phyloP scores from a whole-genome alignment of 2,888 invertebrate genomes.

The Hirtodrosophila cameraria region DNA sequence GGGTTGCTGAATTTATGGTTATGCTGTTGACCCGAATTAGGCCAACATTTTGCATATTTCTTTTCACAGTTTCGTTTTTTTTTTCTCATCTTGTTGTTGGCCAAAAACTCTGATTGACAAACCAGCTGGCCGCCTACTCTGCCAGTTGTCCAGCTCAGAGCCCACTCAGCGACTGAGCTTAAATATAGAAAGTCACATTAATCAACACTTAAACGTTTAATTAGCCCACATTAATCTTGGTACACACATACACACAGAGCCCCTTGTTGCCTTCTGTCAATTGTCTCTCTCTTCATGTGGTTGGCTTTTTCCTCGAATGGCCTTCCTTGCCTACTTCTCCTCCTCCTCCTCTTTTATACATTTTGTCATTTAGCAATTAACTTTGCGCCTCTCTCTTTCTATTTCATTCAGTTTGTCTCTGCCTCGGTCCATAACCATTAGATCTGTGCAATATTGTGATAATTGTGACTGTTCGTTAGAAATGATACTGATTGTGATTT shows the following conservation, averaged over 20 bases:
- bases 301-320: constrained; percentile 36
- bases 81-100: background rate
- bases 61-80: constrained; percentile 18
- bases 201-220: constrained; percentile 80
- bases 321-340: constrained; percentile 5
- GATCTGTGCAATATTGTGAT: too few relatives aligned
- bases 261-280: constrained; percentile 45
- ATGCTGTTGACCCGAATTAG: constrained; percentile 59
- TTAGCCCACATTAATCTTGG: constrained; percentile 75
- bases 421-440: background rate
- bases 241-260: constrained; percentile 14
- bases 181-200: constrained; percentile 72
- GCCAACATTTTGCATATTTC: constrained; percentile 65
- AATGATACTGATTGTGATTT: too few relatives aligned
- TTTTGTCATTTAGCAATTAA: constrained; percentile 80
- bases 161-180: constrained; percentile 6
- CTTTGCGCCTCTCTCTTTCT: constrained; percentile 49
- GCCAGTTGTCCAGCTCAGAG: constrained; percentile 2
- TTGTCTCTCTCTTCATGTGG: constrained; percentile 26
- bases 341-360: constrained; percentile 25
- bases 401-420: background rate
- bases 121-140: constrained; percentile 32
- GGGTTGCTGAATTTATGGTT: constrained; percentile 50
- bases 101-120: constrained; percentile 56
- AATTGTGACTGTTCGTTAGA: too few relatives aligned